A percentile compares a stretch with the other conserved stretches of the same genome.
Evolutionary conservation across 2,113 vertebrate genomes (phyloP).

Genomic region (Calidris pygmaea): DNA sequence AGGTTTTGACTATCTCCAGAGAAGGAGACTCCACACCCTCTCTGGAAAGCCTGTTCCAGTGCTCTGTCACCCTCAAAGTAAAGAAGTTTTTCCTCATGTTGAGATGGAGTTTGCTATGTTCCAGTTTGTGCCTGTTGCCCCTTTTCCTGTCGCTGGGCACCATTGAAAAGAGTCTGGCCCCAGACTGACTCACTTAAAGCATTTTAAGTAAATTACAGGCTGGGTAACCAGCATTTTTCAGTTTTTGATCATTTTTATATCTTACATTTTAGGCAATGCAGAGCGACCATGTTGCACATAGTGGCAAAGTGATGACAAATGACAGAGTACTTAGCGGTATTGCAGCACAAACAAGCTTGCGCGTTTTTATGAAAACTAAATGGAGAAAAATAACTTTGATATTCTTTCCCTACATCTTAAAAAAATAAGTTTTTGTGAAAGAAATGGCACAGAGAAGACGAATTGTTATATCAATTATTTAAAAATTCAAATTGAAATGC

Average conservation of each 20-base stretch:
- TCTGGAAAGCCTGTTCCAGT: background rate
- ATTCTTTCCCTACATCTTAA: background rate
- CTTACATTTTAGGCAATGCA: background rate
- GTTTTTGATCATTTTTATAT: background rate
- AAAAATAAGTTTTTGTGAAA: background rate
- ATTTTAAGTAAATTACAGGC: background rate
- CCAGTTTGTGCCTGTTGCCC: background rate
- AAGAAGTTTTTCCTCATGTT: background rate
- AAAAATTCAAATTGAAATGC: background rate
- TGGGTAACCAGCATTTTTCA: background rate
- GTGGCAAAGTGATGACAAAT: background rate
- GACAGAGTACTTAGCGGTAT: background rate
- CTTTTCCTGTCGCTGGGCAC: background rate
- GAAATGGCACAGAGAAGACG: background rate
- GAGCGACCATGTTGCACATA: background rate
- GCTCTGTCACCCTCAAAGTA: background rate
- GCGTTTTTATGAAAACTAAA: background rate
- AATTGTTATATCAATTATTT: background rate
- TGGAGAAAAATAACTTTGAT: background rate
- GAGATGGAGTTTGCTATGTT: background rate
- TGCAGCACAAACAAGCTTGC: background rate
- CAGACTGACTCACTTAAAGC: background rate
- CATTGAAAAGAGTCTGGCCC: background rate
- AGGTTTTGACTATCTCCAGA: background rate
- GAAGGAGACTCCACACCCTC: background rate